These are phyloP conservation scores for Agrypnia vestita DNA, from an alignment of 1,140 invertebrate species.

Conservation along the genomic window DNA sequence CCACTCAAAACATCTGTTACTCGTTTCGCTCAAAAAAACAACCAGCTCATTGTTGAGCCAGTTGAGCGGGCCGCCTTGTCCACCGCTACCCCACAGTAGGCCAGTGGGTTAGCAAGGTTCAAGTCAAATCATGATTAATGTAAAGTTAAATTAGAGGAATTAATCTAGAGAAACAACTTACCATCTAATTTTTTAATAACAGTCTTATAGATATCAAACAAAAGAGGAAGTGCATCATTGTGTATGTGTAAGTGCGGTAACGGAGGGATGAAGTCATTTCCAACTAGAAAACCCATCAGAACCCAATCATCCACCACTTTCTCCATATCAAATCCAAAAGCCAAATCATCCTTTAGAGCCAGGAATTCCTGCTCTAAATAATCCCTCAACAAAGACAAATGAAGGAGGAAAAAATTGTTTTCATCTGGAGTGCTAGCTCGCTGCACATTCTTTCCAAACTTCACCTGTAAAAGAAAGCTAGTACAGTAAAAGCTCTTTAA, in stretches of 20 bases:
- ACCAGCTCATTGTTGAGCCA: no score
- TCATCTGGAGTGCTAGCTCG: slow-evolving; percentile 83
- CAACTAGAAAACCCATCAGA: slow-evolving; percentile 95
- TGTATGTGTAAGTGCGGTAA: slow-evolving; percentile 95
- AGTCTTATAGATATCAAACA: slow-evolving; percentile 92
- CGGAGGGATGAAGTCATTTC: slow-evolving; percentile 98
- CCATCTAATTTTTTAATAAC: slow-evolving; percentile 90
- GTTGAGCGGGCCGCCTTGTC: no score
- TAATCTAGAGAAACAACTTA: slow-evolving; percentile 65
- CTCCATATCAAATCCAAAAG: slow-evolving; percentile 87
- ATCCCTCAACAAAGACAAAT: slow-evolving; percentile 92
- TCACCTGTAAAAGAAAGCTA: slow-evolving; percentile 72
- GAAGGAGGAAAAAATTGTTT: slow-evolving; percentile 93
- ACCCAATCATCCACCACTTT: slow-evolving; percentile 86
- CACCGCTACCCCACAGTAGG: no score
- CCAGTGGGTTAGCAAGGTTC: no score
- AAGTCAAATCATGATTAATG: not conserved
- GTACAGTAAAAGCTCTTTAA: no score
- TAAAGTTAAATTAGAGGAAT: not conserved
- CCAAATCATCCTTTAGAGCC: slow-evolving; percentile 79
- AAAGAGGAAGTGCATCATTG: slow-evolving; percentile 87
- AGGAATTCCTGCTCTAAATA: slow-evolving; percentile 96
- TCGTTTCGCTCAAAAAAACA: no score
- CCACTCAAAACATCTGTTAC: no score
- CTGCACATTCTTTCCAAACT: slow-evolving; percentile 80